These are phyloP conservation scores for Solen grandis DNA, from an alignment of 1,140 invertebrate species.

Conservation along the genomic window DNA sequence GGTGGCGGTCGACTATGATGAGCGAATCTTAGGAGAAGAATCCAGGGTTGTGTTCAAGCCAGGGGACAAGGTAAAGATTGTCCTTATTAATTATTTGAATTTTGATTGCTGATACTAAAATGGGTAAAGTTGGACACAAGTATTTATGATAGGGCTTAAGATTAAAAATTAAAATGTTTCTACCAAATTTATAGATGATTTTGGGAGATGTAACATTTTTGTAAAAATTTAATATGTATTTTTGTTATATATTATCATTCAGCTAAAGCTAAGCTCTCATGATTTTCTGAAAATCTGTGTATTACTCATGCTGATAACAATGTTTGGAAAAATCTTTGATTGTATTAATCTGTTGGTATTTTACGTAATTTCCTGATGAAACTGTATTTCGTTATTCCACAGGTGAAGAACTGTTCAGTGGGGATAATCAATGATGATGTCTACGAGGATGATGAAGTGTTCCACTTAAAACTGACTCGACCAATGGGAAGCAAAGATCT, in stretches of 20 bases:
- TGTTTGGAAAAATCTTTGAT: too few species aligned
- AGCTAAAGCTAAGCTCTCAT: too few species aligned
- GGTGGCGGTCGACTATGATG: conserved; percentile 76
- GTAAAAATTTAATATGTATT: too few species aligned
- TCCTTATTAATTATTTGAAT: too few species aligned
- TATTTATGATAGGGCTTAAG: too few species aligned
- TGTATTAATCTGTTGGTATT: too few species aligned
- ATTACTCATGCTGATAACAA: too few species aligned
- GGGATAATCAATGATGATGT: conserved; percentile 80
- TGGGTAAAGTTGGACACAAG: too few species aligned
- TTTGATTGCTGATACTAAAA: background rate
- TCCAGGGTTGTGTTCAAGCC: conserved; percentile 80
- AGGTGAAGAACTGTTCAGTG: conserved; percentile 77
- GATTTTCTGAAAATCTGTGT: too few species aligned
- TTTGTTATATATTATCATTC: too few species aligned
- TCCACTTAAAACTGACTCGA: conserved; percentile 77
- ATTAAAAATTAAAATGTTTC: too few species aligned
- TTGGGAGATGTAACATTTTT: background rate
- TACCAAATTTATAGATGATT: background rate
- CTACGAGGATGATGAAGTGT: conserved; percentile 81
- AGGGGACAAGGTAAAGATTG: conserved; percentile 73
- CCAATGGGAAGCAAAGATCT: conserved; percentile 66
- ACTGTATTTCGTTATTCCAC: conserved; percentile 29
- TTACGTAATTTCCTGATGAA: too few species aligned
- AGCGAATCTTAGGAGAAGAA: conserved; percentile 69